Evolutionary conservation across 2,113 vertebrate genomes (phyloP).

Genomic region (Gallinago undulata): DNA sequence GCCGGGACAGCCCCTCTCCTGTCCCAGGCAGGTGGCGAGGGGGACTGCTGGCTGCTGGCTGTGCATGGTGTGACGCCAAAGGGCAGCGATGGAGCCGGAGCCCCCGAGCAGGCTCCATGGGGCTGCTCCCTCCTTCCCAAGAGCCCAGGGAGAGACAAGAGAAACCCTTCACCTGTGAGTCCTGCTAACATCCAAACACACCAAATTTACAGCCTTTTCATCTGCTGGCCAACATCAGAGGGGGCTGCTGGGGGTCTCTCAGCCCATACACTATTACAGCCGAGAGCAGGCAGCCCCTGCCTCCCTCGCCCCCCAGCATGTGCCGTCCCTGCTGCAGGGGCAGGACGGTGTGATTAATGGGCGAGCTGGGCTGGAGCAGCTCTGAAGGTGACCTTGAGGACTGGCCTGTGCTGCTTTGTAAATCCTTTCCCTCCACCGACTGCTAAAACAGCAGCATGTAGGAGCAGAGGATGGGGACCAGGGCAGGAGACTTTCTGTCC

Average conservation of each 20-base stretch:
- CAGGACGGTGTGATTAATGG: background rate
- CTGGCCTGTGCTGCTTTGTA: background rate
- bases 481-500: background rate
- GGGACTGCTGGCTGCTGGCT: rapidly evolving
- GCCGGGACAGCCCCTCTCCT: background rate
- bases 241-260: background rate
- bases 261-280: background rate
- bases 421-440: background rate
- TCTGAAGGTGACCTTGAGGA: slow-evolving; percentile 10
- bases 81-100: background rate
- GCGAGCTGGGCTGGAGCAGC: background rate
- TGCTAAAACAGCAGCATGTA: background rate
- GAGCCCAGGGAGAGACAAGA: background rate
- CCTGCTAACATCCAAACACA: background rate
- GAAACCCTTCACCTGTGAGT: background rate
- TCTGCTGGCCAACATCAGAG: background rate
- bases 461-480: background rate
- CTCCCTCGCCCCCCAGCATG: background rate
- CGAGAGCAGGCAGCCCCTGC: background rate
- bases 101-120: background rate
- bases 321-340: background rate
- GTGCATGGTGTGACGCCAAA: rapidly evolving
- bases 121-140: background rate
- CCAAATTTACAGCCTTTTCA: background rate
- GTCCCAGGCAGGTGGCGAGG: background rate